phyloP scores from a whole-genome alignment of 1,140 invertebrate species.

The Sitophilus oryzae region DNA sequence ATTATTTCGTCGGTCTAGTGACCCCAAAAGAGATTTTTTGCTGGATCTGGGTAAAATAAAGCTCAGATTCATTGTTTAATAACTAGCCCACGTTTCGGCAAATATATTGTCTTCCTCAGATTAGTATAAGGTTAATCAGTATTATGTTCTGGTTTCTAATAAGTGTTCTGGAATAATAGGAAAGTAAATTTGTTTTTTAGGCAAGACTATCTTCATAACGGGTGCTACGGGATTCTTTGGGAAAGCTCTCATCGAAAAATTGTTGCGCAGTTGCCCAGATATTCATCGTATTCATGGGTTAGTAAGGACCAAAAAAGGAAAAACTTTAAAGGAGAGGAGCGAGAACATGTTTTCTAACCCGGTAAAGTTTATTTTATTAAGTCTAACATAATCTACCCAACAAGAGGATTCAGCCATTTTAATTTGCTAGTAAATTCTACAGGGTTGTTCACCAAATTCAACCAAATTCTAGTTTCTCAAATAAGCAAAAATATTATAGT shows the following conservation, averaged over 20 bases:
- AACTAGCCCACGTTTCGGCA: too few relatives aligned
- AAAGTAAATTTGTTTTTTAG: too few relatives aligned
- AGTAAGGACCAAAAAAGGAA: conserved; percentile 58
- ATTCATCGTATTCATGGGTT: conserved; percentile 59
- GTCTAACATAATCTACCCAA: too few relatives aligned
- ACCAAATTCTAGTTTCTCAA: too few relatives aligned
- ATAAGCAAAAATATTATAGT: too few relatives aligned
- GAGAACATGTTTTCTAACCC: conserved; percentile 31
- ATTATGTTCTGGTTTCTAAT: conserved; percentile 1
- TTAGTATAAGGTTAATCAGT: conserved; percentile 51
- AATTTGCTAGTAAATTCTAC: background rate
- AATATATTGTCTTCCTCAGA: conserved; percentile 54
- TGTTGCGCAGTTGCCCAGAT: conserved; percentile 58
- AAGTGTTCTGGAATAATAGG: too few relatives aligned
- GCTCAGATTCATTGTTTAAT: too few relatives aligned
- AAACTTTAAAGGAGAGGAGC: conserved; percentile 47
- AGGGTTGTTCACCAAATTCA: too few relatives aligned
- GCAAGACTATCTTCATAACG: conserved; percentile 27
- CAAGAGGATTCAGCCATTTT: background rate
- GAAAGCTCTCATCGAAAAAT: conserved; percentile 59
- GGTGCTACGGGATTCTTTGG: conserved; percentile 33
- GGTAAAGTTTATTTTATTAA: conserved; percentile 26
- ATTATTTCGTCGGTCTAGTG: too few relatives aligned
- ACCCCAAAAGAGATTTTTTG: too few relatives aligned
- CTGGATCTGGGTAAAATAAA: too few relatives aligned